Base-by-base conservation (phyloP, 1,140 invertebrate species). In the Pseudomyrmex pallidus region DNA sequence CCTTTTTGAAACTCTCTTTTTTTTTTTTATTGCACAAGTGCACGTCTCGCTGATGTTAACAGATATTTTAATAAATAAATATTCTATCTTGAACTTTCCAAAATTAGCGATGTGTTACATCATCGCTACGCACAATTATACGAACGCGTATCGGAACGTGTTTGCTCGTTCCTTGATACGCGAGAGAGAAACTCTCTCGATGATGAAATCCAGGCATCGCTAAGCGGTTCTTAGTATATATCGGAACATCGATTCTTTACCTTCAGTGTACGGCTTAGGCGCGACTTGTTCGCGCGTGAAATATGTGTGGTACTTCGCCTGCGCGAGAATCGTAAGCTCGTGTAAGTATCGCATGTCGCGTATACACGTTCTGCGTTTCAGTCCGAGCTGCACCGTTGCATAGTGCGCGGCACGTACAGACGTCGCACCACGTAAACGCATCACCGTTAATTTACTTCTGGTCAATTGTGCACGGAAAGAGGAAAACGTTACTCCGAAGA, bases 311-410 rank as follows among this genome's bases (percentile, higher is more conserved):
- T 57, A 85, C 35, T 80, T 61, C 70, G 86, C 83, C 83, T 87
- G 87, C 87, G 86, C 86, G 70, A 73, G 73, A 54, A 68, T 87
- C 66, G 56, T 62, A 74, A 74, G 46, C 59, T 63, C 64, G 46
- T 74, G 44, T 35, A 63, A 46, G 72, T 74, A 76, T 63, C 50
- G 67, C 68, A 62, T 74, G 62, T 82, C 83, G 85, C 20, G 22
- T 50, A n/a, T 89, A 90, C 90, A 90, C 89, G 87, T 90, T 91
- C 86, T 73, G 85, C 88, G 92, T 93, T 93, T 90, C 90, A 93
- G 92, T 93, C 90, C 86, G 90, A 90, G 86, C 91, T 88, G 70
- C 87, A 83, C 86, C 87, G 87, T 90, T 87, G 84, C 87, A 85
- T 89, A 82, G 86, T 83, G 73, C 62, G 52, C 59, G 59, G n/a